Conservation (phyloP, 92 coral and sea anemone genomes). For the Zoanthus gigantus region DNA sequence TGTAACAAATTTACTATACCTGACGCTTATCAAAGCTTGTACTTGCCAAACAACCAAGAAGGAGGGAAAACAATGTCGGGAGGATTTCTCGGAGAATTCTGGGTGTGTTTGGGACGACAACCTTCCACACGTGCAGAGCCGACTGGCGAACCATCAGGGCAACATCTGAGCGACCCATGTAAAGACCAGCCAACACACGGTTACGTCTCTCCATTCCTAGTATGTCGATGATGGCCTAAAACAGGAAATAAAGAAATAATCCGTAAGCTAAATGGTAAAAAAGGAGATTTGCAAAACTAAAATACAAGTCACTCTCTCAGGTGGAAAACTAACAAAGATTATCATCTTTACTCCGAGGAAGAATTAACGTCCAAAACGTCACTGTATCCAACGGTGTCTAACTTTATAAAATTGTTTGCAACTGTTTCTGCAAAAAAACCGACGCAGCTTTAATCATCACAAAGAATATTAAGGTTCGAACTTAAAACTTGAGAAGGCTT, state of each 20-base stretch:
- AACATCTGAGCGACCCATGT: conserved; percentile 99
- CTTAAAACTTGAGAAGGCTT: no score
- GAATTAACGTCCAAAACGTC: no score
- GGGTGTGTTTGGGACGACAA: conserved; percentile 98
- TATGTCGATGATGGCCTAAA: conserved; percentile 85
- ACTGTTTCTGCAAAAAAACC: no score
- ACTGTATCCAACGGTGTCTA: no score
- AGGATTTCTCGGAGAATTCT: conserved; percentile 94
- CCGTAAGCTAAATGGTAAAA: neutral
- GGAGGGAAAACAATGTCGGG: conserved; percentile 92
- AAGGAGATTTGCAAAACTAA: no score
- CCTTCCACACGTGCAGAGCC: conserved; percentile 99
- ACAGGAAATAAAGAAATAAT: neutral
- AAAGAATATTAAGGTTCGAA: no score
- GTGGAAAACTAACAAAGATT: no score
- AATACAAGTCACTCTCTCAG: no score
- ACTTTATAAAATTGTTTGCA: no score
- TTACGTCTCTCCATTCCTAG: conserved; percentile 95
- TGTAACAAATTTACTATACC: conserved; percentile 51
- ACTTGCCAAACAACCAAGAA: conserved; percentile 97
- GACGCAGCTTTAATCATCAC: no score
- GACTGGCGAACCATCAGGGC: conserved; percentile 98
- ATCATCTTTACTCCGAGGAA: no score
- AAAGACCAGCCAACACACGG: conserved; percentile 95
- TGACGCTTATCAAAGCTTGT: conserved; percentile 97